Evolutionary conservation across 2,797 vertebrate species (phyloP).

Genomic region (Centroberyx gerrardi): DNA sequence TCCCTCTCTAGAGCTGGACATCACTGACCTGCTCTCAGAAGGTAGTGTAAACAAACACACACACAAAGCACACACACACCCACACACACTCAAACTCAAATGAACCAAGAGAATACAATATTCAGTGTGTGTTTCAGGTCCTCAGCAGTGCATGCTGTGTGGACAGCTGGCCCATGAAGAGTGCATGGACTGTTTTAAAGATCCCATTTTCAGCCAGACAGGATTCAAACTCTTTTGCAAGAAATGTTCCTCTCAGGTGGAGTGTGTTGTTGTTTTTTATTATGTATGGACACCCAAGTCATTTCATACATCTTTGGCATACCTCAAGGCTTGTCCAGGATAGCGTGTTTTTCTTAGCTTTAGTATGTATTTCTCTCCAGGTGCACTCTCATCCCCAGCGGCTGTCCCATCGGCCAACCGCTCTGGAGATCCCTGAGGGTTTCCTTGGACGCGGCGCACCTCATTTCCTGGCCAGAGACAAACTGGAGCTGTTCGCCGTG

Average conservation of each 20-base stretch:
- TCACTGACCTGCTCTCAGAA: slow-evolving; percentile 89
- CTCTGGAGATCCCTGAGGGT: slow-evolving; percentile 78
- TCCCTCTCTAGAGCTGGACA: slow-evolving; percentile 91
- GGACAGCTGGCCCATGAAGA: slow-evolving; percentile 84
- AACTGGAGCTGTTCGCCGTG: slow-evolving; percentile 91
- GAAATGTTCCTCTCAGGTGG: slow-evolving; percentile 87
- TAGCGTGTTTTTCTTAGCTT: no score
- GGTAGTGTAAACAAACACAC: slow-evolving; percentile 74
- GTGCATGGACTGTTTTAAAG: slow-evolving; percentile 89
- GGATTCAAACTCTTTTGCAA: slow-evolving; percentile 91
- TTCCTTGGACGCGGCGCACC: slow-evolving; percentile 39
- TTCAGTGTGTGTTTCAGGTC: slow-evolving; percentile 81
- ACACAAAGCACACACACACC: background rate
- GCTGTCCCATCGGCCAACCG: slow-evolving; percentile 60
- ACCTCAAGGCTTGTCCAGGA: background rate
- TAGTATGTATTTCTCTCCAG: slow-evolving; percentile 67
- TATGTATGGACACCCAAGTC: background rate
- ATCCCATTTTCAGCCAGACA: slow-evolving; percentile 81
- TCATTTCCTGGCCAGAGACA: slow-evolving; percentile 81
- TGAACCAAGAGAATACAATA: background rate
- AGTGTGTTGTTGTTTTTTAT: background rate
- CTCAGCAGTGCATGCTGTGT: slow-evolving; percentile 90
- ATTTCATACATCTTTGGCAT: background rate
- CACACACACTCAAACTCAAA: background rate
- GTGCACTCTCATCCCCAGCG: slow-evolving; percentile 87